Evolutionary conservation across 2,113 vertebrate species (phyloP), one percentile per base, ranked within the genome.

Genomic region (Gopherus evgoodei): DNA sequence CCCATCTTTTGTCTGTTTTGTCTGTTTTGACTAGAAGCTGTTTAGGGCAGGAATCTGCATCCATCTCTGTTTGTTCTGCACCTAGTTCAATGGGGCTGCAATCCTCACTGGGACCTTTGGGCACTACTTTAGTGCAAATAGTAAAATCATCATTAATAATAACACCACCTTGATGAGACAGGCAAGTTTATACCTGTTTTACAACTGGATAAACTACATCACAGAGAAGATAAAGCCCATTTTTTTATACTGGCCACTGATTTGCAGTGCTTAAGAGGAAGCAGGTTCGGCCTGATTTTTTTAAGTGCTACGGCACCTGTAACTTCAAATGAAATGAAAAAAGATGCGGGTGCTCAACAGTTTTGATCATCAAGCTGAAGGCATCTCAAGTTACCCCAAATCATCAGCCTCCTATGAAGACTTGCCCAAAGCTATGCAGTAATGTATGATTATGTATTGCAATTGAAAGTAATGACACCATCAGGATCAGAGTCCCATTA

Each of bases 331-430:
- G 17, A 57, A 83, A 84, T 31, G 2, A 38, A 62, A 25, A n/a
- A 84, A 17, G 29, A 38, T 0, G 0, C 8, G 10, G 4, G 1
- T 83, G 24, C 8, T 88, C n/a, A 72, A 72, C n/a, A 38, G n/a
- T 22, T 44, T 82, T 78, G 22, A 57, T 6, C 8, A 17, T n/a
- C 11, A 69, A 7, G 17, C 38, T 53, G 8, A 10, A 31, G 1
- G 65, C 76, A 27, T 84, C 53, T 72, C 2, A 38, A 49, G 38
- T 29, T 90, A 87, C 84, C 35, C 44, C n/a, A 84, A 57, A n/a
- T 21, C 42, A 44, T 42, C 42, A 27, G 72, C n/a, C 22, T 22
- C 10, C 19, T 24, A 42, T 12, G 38, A 42, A 75, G n/a, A 75
- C 22, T 75, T 75, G 72, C 72, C 22, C 3, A 42, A 42, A 75